phyloP scores from a whole-genome alignment of 2,113 vertebrate genomes.

The Ciconia stormi region DNA sequence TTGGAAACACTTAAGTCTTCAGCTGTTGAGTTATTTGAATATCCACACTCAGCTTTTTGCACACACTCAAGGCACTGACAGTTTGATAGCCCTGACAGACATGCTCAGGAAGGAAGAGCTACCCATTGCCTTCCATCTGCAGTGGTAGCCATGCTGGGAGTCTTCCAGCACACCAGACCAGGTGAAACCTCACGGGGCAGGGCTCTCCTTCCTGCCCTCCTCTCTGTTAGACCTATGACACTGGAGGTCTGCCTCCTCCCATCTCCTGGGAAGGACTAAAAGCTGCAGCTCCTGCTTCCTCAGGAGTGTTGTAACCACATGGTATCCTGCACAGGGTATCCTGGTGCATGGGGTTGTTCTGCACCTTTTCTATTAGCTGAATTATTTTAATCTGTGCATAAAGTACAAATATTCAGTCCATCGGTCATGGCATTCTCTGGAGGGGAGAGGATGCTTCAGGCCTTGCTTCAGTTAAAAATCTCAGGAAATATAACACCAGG shows the following conservation, averaged over 20 bases:
- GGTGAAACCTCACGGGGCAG: neutral
- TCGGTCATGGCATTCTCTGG: neutral
- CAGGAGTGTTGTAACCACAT: neutral
- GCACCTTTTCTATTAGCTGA: neutral
- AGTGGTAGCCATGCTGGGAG: accelerated
- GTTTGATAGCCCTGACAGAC: neutral
- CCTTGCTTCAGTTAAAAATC: neutral
- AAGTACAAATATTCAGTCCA: neutral
- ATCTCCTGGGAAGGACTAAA: neutral
- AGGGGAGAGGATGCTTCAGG: neutral
- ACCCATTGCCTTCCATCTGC: neutral
- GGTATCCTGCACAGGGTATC: neutral
- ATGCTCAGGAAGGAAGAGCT: neutral
- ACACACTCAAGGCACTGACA: too few relatives aligned
- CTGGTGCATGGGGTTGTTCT: neutral
- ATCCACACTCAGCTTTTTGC: neutral
- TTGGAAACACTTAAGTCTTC: neutral
- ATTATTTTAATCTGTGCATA: neutral
- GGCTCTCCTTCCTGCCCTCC: neutral
- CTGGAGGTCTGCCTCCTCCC: neutral
- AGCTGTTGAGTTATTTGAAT: neutral
- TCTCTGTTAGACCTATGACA: neutral
- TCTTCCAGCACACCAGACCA: accelerated
- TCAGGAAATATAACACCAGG: neutral
- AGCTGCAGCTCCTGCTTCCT: neutral